These are phyloP conservation scores for Heptranchias perlo DNA, from an alignment of 2,113 vertebrate genomes.

Conservation along the genomic window DNA sequence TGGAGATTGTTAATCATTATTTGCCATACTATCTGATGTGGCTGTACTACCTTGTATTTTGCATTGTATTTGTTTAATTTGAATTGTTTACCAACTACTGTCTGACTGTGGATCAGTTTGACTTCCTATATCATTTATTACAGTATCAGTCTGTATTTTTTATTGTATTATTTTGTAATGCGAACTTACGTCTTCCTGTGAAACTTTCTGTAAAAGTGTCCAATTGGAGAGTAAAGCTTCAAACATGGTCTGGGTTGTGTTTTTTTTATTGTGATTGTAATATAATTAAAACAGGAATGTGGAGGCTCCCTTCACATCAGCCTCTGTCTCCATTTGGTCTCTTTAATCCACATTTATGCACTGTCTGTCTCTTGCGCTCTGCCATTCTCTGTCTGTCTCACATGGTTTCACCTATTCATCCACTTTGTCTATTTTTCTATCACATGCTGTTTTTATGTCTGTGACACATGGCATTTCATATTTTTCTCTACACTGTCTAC, in stretches of 20 bases:
- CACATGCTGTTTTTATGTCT: neutral
- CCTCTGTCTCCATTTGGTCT: neutral
- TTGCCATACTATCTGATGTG: slow-evolving; percentile 9
- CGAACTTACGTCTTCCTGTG: neutral
- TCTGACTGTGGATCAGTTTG: slow-evolving; percentile 36
- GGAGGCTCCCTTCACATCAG: neutral
- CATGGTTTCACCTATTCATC: neutral
- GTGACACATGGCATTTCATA: neutral
- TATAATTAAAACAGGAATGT: neutral
- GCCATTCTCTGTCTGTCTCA: neutral
- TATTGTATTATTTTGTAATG: neutral
- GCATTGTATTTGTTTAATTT: neutral
- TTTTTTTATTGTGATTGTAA: neutral
- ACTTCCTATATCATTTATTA: neutral
- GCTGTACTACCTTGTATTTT: neutral
- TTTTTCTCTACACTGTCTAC: neutral
- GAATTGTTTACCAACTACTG: slow-evolving; percentile 1
- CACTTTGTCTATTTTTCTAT: neutral
- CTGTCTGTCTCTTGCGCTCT: neutral
- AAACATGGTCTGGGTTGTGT: neutral
- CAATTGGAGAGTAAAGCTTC: neutral
- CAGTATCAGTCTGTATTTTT: neutral
- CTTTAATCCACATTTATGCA: neutral
- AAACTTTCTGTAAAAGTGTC: slow-evolving; percentile 22
- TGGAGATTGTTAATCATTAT: slow-evolving; percentile 4